Evolutionary conservation across 1,140 invertebrate species (phyloP), one percentile per base, ranked within the genome.

Genomic region (Sinonovacula constricta): DNA sequence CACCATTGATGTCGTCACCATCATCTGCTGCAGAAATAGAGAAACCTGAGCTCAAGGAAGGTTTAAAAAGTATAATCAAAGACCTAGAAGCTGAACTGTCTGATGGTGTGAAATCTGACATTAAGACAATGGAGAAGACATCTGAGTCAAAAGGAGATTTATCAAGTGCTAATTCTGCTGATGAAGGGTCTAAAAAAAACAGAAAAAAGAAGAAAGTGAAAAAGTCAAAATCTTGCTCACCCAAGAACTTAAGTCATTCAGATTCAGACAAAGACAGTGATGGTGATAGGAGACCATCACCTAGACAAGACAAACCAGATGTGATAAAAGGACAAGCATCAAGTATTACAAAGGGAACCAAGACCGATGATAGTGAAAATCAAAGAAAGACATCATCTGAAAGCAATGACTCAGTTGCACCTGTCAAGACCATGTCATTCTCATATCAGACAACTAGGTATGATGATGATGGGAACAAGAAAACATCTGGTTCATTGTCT

Each of bases 21-120:
- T 45, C 39, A 28, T 66, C 62, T 63, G 65, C 71, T 56, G 62
- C 49, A 56, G 71, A 75, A 57, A 75, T 75, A 22, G 26, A 75
- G 2, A 75, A 75, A 39, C 15, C 34, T 15, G 49, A 65, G 18
- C 28, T 75, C 7, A 75, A 75, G 39, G 62, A 75, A 65, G 71
- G 62, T 56, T 34, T 75, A n/a, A 65, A 75, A 66, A n/a, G 30
- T 22, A 66, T 75, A 2, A 75, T 75, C 30, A 75, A 56, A 75
- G 62, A 75, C 26, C 30, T 75, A 1, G 62, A 75, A 39, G 3
- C 33, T 18, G 62, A 75, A 15, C 53, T 75, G 60, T 57, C 65
- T 7, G 63, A 26, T 56, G 51, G 39, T 56, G 22, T 45, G 18
- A 18, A 18, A 45, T 45, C 39, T 45, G n/a, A n/a, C n/a, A n/a